Conservation (phyloP, 2,888 invertebrate genomes). For the Mactromeris polynyma region DNA sequence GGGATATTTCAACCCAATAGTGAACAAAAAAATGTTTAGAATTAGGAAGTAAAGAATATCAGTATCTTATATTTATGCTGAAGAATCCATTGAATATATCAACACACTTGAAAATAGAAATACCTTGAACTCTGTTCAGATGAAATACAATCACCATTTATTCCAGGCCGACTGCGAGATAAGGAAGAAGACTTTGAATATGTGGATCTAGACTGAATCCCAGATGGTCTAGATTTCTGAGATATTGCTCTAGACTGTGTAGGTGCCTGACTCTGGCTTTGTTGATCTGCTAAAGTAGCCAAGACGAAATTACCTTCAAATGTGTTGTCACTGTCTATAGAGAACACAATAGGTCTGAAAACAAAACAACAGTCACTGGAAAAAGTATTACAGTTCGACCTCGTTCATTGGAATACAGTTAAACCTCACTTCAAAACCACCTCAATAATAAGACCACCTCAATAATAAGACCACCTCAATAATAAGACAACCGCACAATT, state of each 20-base stretch:
- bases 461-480: no score
- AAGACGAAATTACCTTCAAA: constrained; percentile 94
- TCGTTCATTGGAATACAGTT: no score
- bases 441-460: no score
- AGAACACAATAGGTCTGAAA: constrained; percentile 91
- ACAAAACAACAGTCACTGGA: neutral
- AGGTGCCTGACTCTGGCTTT: constrained; percentile 57
- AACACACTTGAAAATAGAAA: no score
- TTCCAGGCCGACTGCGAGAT: neutral
- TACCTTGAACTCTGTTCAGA: neutral
- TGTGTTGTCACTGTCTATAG: constrained; percentile 91
- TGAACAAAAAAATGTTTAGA: no score
- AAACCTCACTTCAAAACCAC: no score
- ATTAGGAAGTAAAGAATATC: no score
- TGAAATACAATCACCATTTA: constrained; percentile 18
- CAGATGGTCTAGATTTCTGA: constrained; percentile 46
- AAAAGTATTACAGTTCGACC: no score
- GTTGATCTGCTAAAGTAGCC: constrained; percentile 91
- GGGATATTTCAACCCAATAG: no score
- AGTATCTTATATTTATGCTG: no score
- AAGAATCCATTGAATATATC: no score
- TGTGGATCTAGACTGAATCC: constrained; percentile 15
- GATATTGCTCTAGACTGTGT: constrained; percentile 62
- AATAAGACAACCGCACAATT: no score
- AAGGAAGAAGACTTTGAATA: neutral